Evolutionary conservation across 2,888 invertebrate genomes (phyloP), one percentile per base, ranked within the genome.

Genomic region (Unio delphinus): DNA sequence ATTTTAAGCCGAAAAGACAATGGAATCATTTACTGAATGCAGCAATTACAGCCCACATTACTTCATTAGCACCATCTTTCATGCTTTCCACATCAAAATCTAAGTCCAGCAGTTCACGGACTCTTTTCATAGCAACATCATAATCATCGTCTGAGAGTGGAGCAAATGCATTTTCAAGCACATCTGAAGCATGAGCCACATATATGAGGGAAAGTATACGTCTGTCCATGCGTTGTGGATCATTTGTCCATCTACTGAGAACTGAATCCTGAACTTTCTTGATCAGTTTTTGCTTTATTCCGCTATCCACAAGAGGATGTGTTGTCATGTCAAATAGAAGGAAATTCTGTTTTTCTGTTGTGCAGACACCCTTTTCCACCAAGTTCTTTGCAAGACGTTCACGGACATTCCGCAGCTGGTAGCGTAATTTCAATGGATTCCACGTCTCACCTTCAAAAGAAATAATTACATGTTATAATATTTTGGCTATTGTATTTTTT

Each of bases 261-360:
- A 99, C 97, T 54, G 98, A 95, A 91, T 99, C 99, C 92, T 99
- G 99, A 69, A 99, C 97, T 71, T 83, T 88, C 92, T 98, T 98
- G 74, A 99, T 97, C 88, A 99, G 93, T 86, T 97, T 95, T 87
- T 95, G 95, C 92, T 99, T 99, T 68, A 96, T 94, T 81, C 95
- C 93, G 91, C 96, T 96, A 90, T 99, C 98, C 78, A 96, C 97
- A 75, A 99, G 92, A 59, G 99, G 99, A 92, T 99, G 99, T 84
- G 99, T 99, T 68, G 99, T 99, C 98, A 99, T 99, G 92, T 99
- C 99, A 90, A 99, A 99, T 70, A 99, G 92, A 85, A 99, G 92
- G 91, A 99, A 99, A 91, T 99, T 99, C 91, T 99, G 99, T 92
- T 99, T 99, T 91, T 99, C 99, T 72, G 99, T 99, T 74, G 99